Percentiles rank a stretch among this genome's conserved stretches.
These are phyloP conservation scores for Campylorhamphus procurvoides DNA, from an alignment of 2,113 vertebrate species.

Conservation along the genomic window DNA sequence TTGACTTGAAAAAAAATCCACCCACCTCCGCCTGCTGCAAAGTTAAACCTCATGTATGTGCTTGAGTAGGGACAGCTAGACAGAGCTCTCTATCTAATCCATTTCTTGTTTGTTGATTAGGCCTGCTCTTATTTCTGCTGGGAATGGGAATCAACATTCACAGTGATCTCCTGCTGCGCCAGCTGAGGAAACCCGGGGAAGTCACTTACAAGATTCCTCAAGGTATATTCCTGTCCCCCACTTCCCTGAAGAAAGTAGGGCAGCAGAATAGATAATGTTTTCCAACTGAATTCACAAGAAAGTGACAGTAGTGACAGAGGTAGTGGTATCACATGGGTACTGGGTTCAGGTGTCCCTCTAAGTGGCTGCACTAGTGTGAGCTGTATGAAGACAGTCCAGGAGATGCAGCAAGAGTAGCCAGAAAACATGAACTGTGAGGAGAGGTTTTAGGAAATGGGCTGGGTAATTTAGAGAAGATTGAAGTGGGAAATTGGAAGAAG, in stretches of 20 bases:
- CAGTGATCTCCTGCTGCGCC: slow-evolving; percentile 85
- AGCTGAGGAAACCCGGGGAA: slow-evolving; percentile 87
- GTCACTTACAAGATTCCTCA: slow-evolving; percentile 84
- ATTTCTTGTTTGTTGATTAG: slow-evolving; percentile 65
- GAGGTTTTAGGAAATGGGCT: neutral
- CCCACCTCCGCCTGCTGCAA: neutral
- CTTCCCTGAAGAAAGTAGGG: neutral
- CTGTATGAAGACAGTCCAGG: neutral
- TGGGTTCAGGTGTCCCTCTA: accelerated
- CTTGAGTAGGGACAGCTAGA: neutral
- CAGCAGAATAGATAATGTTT: neutral
- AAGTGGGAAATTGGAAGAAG: neutral
- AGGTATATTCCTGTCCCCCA: slow-evolving; percentile 67
- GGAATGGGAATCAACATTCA: slow-evolving; percentile 94
- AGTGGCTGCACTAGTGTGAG: neutral
- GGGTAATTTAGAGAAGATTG: neutral
- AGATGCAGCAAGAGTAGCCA: neutral
- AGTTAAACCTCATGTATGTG: neutral
- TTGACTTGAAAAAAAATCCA: neutral
- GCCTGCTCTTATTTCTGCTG: slow-evolving; percentile 81
- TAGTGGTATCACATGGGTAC: neutral
- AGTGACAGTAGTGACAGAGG: neutral
- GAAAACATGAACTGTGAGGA: neutral
- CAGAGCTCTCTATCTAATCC: neutral
- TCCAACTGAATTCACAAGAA: neutral